Percentiles rank a stretch among this genome's conserved stretches.
phyloP scores from a whole-genome alignment of 1,140 invertebrate genomes.

The Aphaenogaster rudis region DNA sequence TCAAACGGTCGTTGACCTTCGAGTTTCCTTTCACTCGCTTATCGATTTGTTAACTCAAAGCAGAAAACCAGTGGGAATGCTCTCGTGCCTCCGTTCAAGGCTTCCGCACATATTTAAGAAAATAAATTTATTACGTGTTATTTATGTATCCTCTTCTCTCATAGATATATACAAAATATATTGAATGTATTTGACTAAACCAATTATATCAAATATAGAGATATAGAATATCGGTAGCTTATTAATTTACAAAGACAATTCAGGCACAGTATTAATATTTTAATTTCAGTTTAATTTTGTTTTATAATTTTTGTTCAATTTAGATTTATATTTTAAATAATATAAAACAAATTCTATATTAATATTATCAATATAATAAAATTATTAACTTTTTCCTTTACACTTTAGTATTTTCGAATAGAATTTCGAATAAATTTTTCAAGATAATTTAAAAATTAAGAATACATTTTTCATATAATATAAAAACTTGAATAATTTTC shows the following conservation, averaged over 20 bases:
- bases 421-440: neutral
- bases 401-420: neutral
- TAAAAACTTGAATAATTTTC: neutral
- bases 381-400: neutral
- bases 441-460: neutral
- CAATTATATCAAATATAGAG: neutral
- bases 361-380: neutral
- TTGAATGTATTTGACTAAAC: neutral
- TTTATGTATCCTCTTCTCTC: neutral
- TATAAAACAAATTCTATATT: neutral
- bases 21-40: constrained; percentile 75
- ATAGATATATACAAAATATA: too few species aligned
- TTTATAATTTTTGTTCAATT: neutral
- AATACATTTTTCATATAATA: neutral
- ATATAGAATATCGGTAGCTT: neutral
- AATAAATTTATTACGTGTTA: constrained; percentile 21
- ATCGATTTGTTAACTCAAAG: constrained; percentile 67
- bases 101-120: constrained; percentile 20
- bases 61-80: constrained; percentile 53
- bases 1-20: constrained; percentile 72
- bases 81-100: constrained; percentile 52
- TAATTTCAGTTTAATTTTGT: neutral
- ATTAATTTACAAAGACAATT: neutral
- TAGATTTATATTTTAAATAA: neutral
- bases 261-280: neutral